These are phyloP conservation scores for Hedya salicella DNA, from an alignment of 2,888 invertebrate genomes.

Conservation along the genomic window DNA sequence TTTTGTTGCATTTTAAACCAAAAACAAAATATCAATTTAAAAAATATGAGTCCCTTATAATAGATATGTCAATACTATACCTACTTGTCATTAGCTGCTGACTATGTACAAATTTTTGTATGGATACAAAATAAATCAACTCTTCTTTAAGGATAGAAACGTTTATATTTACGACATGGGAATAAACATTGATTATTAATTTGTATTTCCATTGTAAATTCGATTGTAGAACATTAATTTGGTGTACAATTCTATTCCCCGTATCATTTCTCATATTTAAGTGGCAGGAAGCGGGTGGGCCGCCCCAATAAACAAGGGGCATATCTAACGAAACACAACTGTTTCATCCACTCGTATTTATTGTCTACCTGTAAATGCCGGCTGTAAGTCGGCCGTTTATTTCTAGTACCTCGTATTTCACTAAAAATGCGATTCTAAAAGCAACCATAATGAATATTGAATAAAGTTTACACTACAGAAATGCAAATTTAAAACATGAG, in stretches of 20 bases:
- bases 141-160: neutral
- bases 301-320: constrained; percentile 51
- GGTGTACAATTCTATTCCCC: constrained; percentile 29
- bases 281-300: constrained; percentile 50
- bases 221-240: constrained; percentile 39
- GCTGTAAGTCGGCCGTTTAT: constrained; percentile 48
- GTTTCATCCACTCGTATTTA: constrained; percentile 60
- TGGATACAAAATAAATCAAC: neutral
- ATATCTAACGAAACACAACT: constrained; percentile 55
- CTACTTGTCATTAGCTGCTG: too few species aligned
- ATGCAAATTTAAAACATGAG: neutral
- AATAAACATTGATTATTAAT: constrained; percentile 10
- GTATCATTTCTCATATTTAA: constrained; percentile 50
- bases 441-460: neutral
- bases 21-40: too few species aligned
- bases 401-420: neutral
- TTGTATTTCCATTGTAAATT: constrained; percentile 33
- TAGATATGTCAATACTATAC: too few species aligned
- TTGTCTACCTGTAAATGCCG: constrained; percentile 51
- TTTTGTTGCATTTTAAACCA: too few species aligned
- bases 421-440: neutral
- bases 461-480: constrained; percentile 1
- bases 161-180: neutral
- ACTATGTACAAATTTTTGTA: too few species aligned
- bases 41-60: too few species aligned